phyloP scores from a whole-genome alignment of 92 coral and sea anemone species.

The Phenganax marumi region DNA sequence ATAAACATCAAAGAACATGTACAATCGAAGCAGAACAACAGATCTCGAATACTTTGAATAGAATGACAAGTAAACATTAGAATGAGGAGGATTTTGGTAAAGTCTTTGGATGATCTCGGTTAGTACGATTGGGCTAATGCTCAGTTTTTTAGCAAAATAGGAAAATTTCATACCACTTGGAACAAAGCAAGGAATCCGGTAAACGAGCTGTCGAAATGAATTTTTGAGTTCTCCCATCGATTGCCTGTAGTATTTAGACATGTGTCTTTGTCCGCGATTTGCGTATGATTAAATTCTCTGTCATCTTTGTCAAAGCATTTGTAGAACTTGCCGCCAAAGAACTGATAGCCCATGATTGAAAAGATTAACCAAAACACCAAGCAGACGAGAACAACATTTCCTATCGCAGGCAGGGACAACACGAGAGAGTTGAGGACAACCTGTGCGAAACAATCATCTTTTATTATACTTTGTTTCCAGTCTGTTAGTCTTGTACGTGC shows the following conservation, averaged over 20 bases:
- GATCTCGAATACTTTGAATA: too few species aligned
- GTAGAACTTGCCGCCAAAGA: conserved; percentile 86
- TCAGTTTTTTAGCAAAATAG: too few species aligned
- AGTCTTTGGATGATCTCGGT: too few species aligned
- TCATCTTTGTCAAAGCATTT: conserved; percentile 55
- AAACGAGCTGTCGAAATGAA: conserved; percentile 85
- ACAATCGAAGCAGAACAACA: too few species aligned
- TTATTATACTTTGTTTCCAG: neutral
- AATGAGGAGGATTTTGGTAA: too few species aligned
- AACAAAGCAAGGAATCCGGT: conserved; percentile 90
- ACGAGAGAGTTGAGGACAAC: conserved; percentile 96
- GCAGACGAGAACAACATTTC: conserved; percentile 90
- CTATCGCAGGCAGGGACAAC: conserved; percentile 94
- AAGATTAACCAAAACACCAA: conserved; percentile 98
- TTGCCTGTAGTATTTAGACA: conserved; percentile 32
- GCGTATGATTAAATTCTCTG: neutral
- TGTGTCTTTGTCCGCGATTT: conserved; percentile 32
- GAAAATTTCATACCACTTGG: conserved; percentile 81
- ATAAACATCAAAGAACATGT: neutral
- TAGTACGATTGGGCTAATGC: too few species aligned
- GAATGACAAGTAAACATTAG: too few species aligned
- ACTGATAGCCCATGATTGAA: conserved; percentile 91
- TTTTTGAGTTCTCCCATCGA: conserved; percentile 82
- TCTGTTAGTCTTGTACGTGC: neutral
- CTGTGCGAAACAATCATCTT: conserved; percentile 31